Conservation (phyloP, 2,888 invertebrate genomes). For the Agonopterix subpropinquella region DNA sequence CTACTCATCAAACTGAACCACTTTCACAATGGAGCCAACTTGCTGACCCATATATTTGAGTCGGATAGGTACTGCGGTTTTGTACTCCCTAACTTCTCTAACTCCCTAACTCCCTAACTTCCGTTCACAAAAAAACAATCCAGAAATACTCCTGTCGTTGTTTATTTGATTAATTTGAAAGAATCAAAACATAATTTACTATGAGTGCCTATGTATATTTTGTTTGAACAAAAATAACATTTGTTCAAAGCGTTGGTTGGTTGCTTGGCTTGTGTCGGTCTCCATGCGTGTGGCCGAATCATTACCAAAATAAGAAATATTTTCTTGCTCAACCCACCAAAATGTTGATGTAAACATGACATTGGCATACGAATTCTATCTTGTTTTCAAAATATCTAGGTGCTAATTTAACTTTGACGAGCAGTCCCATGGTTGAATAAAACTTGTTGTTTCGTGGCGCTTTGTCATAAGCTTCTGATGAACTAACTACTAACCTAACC, state of each 20-base stretch:
- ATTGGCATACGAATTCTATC: too few relatives aligned
- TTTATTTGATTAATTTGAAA: conserved; percentile 18
- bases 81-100: too few relatives aligned
- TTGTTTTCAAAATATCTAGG: neutral
- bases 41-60: too few relatives aligned
- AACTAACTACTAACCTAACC: too few relatives aligned
- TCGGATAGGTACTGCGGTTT: too few relatives aligned
- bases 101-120: neutral
- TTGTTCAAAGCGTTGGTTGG: conserved; percentile 5
- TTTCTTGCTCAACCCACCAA: conserved; percentile 3
- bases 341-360: too few relatives aligned
- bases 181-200: conserved; percentile 14
- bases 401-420: neutral
- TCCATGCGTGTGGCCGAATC: conserved; percentile 25
- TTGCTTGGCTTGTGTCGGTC: conserved; percentile 9
- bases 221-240: conserved; percentile 20
- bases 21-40: too few relatives aligned
- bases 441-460: too few relatives aligned
- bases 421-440: too few relatives aligned
- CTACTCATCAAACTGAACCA: too few relatives aligned
- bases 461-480: too few relatives aligned
- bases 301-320: conserved; percentile 20
- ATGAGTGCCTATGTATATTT: conserved; percentile 12
- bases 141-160: conserved; percentile 1
- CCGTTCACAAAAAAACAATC: neutral